Conservation (phyloP, 2,113 vertebrate species). For the Paralichthys olivaceus region DNA sequence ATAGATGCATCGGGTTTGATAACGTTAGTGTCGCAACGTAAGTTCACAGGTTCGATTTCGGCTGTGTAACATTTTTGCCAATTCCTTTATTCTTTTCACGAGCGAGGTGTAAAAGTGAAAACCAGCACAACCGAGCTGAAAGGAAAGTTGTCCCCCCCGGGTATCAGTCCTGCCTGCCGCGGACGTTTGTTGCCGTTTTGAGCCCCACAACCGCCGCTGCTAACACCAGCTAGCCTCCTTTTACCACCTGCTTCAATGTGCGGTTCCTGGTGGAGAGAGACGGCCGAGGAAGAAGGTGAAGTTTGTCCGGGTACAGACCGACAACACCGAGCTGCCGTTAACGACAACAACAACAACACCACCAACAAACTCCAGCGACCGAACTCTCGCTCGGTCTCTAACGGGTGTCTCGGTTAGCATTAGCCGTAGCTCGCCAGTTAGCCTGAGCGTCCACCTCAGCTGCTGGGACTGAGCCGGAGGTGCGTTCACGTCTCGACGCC, state of each 20-base stretch:
- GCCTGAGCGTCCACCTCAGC: conserved; percentile 27
- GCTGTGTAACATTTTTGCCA: not conserved
- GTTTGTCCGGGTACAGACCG: not conserved
- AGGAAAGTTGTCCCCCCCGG: not conserved
- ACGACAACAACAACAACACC: not conserved
- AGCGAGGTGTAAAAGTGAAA: not conserved
- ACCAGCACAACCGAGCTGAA: not conserved
- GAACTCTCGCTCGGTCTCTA: not conserved
- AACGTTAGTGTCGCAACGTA: not conserved
- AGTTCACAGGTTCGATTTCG: conserved; percentile 11
- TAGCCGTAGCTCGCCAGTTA: conserved; percentile 54
- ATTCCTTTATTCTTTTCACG: not conserved
- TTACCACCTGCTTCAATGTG: conserved; percentile 42
- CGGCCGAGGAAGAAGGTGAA: not conserved
- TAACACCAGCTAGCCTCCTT: conserved; percentile 48
- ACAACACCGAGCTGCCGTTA: not conserved
- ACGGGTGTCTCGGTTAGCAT: conserved; percentile 51
- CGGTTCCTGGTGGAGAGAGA: not conserved
- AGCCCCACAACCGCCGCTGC: conserved; percentile 30
- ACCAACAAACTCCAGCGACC: not conserved
- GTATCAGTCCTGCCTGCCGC: not conserved
- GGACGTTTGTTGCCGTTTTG: conserved; percentile 26
- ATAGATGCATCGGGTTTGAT: not conserved
- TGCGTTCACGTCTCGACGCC: conserved; percentile 41
- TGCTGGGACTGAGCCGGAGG: conserved; percentile 33